Evolutionary conservation across 1,140 invertebrate species (phyloP), one percentile per base, ranked within the genome.

Genomic region (Coptotermes formosanus): DNA sequence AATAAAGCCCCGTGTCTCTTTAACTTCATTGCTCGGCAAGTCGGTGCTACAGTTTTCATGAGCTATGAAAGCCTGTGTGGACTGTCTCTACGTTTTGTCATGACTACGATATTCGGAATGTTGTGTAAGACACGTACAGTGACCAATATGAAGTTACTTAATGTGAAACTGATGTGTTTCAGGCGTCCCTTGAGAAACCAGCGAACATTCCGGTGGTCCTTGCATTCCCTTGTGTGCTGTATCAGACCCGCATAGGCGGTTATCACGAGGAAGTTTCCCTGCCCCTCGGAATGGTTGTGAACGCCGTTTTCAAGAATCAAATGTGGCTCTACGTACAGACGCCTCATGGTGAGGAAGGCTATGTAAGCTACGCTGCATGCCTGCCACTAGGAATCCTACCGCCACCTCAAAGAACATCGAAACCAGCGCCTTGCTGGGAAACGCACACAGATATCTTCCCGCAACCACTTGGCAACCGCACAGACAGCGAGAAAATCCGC

Each of bases 291-390:
- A 96, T 96, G 89, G 95, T 97, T 7, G 95, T 97, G 0, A 97
- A 97, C 89, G 96, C 95, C 0, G 94, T 97, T 12, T 97, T 96
- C 90, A 96, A 96, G 90, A 96, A 95, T 88, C 94, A 95, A 52
- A 93, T 94, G 87, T 97, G 96, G 96, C 89, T 97, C 3, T 97
- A 96, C 88, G 95, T 95, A 3, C 95, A 96, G 89, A 97, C 96
- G 1, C 94, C 96, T 86, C 95, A 97, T 89, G 95, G 95, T 0
- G 96, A 96, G 87, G 94, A 96, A 32, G 92, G 94, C 64, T 96
- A 96, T 87, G 88, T 91, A 16, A 88, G 88, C 19, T 90, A 90
- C 84, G 92, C 92, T 14, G 94, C 95, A 6, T 97, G 96, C 89
- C 89, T 96, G 83, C 95, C 96, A 0, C 88, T 97, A 55, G 95